phyloP scores from a whole-genome alignment of 37 sponge, comb jelly and placozoan species.

The Aplysina aerophoba region DNA sequence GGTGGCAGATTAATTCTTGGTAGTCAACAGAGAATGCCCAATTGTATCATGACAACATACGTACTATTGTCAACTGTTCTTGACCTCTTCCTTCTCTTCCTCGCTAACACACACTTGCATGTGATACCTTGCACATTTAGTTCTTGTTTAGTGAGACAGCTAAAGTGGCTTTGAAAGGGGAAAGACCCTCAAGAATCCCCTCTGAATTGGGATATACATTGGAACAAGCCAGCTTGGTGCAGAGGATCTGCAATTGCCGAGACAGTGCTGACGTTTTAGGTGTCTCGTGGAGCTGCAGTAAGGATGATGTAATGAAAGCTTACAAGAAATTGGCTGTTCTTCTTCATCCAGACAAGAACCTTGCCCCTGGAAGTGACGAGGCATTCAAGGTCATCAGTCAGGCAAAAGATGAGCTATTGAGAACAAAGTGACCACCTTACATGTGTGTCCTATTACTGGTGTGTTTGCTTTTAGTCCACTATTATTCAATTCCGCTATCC shows the following conservation, averaged over 20 bases:
- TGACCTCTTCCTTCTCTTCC: too few relatives aligned
- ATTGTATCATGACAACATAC: too few relatives aligned
- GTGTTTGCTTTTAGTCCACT: too few relatives aligned
- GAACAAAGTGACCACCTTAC: background rate
- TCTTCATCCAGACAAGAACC: constrained; percentile 93
- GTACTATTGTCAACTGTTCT: too few relatives aligned
- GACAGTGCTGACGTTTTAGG: constrained; percentile 78
- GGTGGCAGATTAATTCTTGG: too few relatives aligned
- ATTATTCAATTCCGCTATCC: too few relatives aligned
- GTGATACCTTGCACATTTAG: background rate
- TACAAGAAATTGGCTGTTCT: constrained; percentile 85
- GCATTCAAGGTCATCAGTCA: constrained; percentile 84
- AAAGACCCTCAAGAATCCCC: background rate
- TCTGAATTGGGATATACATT: constrained; percentile 63
- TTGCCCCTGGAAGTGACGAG: constrained; percentile 92
- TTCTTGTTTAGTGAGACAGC: constrained; percentile 16
- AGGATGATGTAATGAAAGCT: constrained; percentile 86
- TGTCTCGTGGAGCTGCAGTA: constrained; percentile 46
- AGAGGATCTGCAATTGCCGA: constrained; percentile 48
- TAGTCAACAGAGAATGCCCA: too few relatives aligned
- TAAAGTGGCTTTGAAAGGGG: constrained; percentile 14
- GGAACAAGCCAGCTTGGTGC: constrained; percentile 76
- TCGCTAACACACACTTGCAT: too few relatives aligned
- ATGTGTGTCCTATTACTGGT: too few relatives aligned
- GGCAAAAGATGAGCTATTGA: constrained; percentile 76